phyloP scores from a whole-genome alignment of 2,797 vertebrate species.

The Cuculus canorus region DNA sequence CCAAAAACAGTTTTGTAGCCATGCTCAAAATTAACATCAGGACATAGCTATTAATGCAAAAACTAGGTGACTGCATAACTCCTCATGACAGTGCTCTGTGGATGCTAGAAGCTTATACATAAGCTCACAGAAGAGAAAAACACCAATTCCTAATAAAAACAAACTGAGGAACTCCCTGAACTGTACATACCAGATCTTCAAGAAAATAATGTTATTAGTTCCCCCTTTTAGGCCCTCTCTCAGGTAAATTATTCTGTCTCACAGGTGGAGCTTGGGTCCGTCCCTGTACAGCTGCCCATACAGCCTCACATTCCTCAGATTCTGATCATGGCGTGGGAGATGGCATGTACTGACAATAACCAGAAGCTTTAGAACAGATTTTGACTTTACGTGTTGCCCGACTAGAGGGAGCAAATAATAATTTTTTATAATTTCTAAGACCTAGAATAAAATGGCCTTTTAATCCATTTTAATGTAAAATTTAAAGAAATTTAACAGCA shows the following conservation, averaged over 20 bases:
- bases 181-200: neutral
- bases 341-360: neutral
- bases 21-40: neutral
- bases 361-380: neutral
- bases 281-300: neutral
- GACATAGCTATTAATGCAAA: neutral
- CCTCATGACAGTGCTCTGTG: neutral
- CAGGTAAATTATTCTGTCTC: neutral
- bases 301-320: neutral
- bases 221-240: neutral
- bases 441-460: neutral
- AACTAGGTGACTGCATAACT: accelerated
- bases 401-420: neutral
- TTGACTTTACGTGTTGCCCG: neutral
- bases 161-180: neutral
- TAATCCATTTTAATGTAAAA: neutral
- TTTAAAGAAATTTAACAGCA: neutral
- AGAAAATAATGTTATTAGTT: neutral
- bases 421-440: neutral
- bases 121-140: neutral
- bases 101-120: neutral
- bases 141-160: neutral
- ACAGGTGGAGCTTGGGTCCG: neutral
- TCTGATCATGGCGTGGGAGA: neutral
- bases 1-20: neutral